A percentile compares a stretch with the other conserved stretches of the same genome.
Conservation (phyloP, 1,140 invertebrate species). For the Maconellicoccus hirsutus region DNA sequence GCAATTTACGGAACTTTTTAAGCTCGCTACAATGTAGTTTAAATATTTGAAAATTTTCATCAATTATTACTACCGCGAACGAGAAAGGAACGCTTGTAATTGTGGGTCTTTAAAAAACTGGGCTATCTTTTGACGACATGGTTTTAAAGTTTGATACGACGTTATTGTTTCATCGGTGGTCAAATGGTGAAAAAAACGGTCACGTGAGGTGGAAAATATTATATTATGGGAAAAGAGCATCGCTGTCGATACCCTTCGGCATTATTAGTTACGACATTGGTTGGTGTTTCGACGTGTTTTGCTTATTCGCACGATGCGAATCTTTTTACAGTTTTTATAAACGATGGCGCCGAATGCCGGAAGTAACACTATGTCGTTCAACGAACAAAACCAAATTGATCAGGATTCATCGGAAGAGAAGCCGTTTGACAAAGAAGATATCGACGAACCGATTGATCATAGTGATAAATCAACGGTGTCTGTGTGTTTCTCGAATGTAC, state of each 20-base stretch:
- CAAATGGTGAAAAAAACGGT: background rate
- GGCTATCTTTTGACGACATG: background rate
- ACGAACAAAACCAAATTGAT: background rate
- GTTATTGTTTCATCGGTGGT: background rate
- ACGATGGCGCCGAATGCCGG: background rate
- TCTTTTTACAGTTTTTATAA: background rate
- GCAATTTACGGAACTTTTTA: background rate
- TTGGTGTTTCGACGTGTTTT: no score
- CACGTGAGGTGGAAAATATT: background rate
- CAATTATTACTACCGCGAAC: background rate
- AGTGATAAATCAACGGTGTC: background rate
- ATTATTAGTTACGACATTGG: no score
- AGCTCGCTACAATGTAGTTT: background rate
- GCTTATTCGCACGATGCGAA: background rate
- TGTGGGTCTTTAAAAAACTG: background rate
- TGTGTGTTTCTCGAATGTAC: background rate
- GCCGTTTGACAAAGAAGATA: background rate
- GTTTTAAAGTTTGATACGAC: background rate
- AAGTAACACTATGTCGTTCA: background rate
- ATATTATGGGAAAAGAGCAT: no score
- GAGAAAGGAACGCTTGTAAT: background rate
- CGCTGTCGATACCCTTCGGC: no score
- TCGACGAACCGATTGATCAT: background rate
- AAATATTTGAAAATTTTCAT: slow-evolving; percentile 4
- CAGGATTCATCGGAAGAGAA: background rate